A percentile compares a stretch with the other conserved stretches of the same genome.
phyloP scores from a whole-genome alignment of 2,888 invertebrate species.

The Lymantria dispar region DNA sequence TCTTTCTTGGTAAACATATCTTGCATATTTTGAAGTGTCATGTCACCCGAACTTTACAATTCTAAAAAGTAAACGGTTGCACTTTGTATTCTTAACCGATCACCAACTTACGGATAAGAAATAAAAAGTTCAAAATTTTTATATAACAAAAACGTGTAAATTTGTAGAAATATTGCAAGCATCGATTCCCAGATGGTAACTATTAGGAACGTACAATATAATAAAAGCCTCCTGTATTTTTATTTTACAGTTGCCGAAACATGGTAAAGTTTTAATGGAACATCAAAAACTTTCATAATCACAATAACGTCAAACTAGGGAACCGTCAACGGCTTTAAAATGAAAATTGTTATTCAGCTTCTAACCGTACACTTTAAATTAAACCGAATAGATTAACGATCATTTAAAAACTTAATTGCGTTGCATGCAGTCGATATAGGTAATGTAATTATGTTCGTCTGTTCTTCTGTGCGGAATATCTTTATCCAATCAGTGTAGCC shows the following conservation, averaged over 20 bases:
- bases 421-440: too few species aligned
- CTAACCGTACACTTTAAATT: neutral
- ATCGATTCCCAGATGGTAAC: constrained; percentile 6
- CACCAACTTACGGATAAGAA: too few species aligned
- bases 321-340: neutral
- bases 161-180: too few species aligned
- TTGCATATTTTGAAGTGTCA: too few species aligned
- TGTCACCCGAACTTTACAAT: too few species aligned
- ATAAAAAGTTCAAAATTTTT: too few species aligned
- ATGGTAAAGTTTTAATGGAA: constrained; percentile 17
- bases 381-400: neutral
- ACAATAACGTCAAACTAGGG: constrained; percentile 14
- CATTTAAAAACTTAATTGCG: neutral
- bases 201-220: neutral
- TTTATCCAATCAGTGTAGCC: neutral
- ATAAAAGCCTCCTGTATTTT: neutral
- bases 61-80: too few species aligned
- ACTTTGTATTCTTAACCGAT: too few species aligned
- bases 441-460: too few species aligned
- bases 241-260: constrained; percentile 4
- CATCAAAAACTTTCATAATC: constrained; percentile 14
- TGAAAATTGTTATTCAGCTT: constrained; percentile 9
- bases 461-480: too few species aligned
- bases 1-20: too few species aligned
- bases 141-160: too few species aligned